These are phyloP conservation scores for Podarcis siculus DNA, from an alignment of 2,797 vertebrate genomes.

Conservation along the genomic window DNA sequence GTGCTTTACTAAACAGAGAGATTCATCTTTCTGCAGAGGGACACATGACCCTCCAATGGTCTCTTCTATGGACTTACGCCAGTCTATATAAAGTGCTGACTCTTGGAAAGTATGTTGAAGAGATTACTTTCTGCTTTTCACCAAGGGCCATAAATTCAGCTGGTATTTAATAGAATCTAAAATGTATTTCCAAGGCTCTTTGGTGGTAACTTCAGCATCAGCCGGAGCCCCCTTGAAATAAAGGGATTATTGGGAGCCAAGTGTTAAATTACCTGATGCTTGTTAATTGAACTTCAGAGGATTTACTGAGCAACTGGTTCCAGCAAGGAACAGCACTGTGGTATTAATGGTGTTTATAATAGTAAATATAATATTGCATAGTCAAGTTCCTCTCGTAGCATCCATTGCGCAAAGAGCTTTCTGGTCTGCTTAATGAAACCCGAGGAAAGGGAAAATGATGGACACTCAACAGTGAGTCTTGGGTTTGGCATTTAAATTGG, in stretches of 20 bases:
- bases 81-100: constrained; percentile 74
- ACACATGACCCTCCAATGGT: constrained; percentile 63
- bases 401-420: not conserved
- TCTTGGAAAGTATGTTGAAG: constrained; percentile 74
- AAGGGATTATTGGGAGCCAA: constrained; percentile 72
- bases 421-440: constrained; percentile 20
- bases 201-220: constrained; percentile 62
- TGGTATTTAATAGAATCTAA: constrained; percentile 73
- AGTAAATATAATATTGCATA: constrained; percentile 60
- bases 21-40: constrained; percentile 61
- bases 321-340: constrained; percentile 55
- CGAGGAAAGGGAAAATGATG: not conserved
- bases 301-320: constrained; percentile 69
- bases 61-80: constrained; percentile 64
- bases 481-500: not conserved
- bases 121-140: constrained; percentile 69
- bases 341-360: constrained; percentile 64
- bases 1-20: constrained; percentile 32
- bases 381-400: constrained; percentile 41
- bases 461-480: not conserved
- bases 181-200: constrained; percentile 65
- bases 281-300: constrained; percentile 74
- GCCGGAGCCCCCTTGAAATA: constrained; percentile 71
- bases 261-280: constrained; percentile 73
- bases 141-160: constrained; percentile 71